These are phyloP conservation scores for Diprion similis DNA, from an alignment of 1,140 invertebrate species.

Conservation along the genomic window DNA sequence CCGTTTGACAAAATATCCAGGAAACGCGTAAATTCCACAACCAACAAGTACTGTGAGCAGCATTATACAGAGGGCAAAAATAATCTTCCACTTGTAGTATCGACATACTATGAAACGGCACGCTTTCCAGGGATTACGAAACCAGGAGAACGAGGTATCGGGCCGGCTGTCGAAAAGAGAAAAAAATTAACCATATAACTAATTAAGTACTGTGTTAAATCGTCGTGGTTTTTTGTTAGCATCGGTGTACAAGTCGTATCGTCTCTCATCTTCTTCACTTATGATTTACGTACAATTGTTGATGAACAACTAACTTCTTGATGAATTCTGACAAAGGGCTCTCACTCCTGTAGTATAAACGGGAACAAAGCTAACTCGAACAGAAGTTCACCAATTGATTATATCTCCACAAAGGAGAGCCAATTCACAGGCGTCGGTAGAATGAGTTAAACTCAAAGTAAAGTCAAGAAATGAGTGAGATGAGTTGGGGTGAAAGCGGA, in stretches of 20 bases:
- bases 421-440: background rate
- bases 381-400: background rate
- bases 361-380: background rate
- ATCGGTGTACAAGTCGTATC: no score
- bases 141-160: constrained; percentile 68
- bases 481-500: no score
- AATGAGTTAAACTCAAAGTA: background rate
- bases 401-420: background rate
- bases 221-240: no score
- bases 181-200: background rate
- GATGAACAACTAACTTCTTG: no score
- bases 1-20: constrained; percentile 62
- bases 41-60: constrained; percentile 50
- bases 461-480: background rate
- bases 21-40: constrained; percentile 62
- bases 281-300: no score
- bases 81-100: constrained; percentile 61
- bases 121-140: constrained; percentile 67
- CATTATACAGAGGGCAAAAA: constrained; percentile 49
- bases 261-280: no score
- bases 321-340: no score
- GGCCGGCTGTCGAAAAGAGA: constrained; percentile 63
- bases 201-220: no score
- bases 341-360: no score
- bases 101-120: constrained; percentile 63